Conservation (phyloP, 2,797 vertebrate species). For the Setipinna tenuifilis region DNA sequence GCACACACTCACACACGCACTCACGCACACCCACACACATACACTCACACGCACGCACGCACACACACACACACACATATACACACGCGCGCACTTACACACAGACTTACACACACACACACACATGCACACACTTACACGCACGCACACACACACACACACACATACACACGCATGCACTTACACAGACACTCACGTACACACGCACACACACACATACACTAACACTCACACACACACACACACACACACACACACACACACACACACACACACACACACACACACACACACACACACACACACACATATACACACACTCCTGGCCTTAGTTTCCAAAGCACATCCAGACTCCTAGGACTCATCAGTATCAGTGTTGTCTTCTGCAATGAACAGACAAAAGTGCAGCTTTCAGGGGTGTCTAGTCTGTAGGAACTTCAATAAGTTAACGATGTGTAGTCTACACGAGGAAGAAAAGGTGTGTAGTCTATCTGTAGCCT, state of each 20-base stretch:
- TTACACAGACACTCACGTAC: neutral
- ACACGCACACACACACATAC: neutral
- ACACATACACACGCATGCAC: neutral
- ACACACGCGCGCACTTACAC: neutral
- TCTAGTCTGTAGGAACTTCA: too few species aligned
- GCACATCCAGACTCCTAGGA: too few species aligned
- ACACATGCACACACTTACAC: neutral
- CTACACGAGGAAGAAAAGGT: too few species aligned
- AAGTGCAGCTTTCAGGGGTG: too few species aligned
- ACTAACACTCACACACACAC: neutral
- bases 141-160: neutral
- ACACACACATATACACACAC: neutral
- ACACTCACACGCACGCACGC: too few species aligned
- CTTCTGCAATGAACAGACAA: too few species aligned
- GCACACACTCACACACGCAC: neutral
- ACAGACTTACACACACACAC: neutral
- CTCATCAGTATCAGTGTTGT: too few species aligned
- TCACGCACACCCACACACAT: neutral
- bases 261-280: neutral
- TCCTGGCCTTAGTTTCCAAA: too few species aligned
- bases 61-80: neutral
- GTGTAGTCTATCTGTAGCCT: too few species aligned
- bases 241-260: neutral
- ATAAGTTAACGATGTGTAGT: too few species aligned
- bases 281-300: neutral